Percentiles rank a stretch among this genome's conserved stretches.
Conservation (phyloP, 2,888 invertebrate genomes). For the Zelleria hepariella region DNA sequence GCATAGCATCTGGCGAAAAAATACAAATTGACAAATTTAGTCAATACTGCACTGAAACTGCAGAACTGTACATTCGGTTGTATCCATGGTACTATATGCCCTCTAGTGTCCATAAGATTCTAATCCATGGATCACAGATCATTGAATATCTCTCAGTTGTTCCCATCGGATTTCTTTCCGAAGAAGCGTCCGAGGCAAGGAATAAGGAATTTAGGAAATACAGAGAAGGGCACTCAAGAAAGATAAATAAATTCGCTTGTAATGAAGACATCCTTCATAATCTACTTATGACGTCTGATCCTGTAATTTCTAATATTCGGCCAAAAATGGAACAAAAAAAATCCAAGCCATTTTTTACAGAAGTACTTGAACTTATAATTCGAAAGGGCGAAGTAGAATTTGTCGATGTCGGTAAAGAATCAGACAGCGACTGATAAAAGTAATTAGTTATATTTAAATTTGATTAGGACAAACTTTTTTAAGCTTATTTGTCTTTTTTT, state of each 20-base stretch:
- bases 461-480: too few species aligned
- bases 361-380: background rate
- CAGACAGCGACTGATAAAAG: background rate
- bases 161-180: constrained; percentile 11
- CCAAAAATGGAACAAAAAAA: background rate
- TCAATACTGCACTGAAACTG: constrained; percentile 9
- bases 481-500: too few species aligned
- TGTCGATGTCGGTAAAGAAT: background rate
- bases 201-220: constrained; percentile 13
- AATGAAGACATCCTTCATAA: background rate
- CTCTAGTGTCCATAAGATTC: constrained; percentile 10
- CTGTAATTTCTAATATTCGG: background rate
- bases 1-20: constrained; percentile 5
- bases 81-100: constrained; percentile 13
- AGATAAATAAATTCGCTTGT: constrained; percentile 7
- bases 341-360: background rate
- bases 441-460: too few species aligned
- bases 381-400: background rate
- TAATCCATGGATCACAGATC: constrained; percentile 13
- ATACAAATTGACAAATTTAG: constrained; percentile 5
- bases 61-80: constrained; percentile 5
- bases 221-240: constrained; percentile 10
- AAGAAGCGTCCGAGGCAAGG: constrained; percentile 13
- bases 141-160: constrained; percentile 8
- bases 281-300: background rate